Percentiles rank a stretch among this genome's conserved stretches.
phyloP scores from a whole-genome alignment of 1,140 invertebrate species.

The Drosophila baimaii region DNA sequence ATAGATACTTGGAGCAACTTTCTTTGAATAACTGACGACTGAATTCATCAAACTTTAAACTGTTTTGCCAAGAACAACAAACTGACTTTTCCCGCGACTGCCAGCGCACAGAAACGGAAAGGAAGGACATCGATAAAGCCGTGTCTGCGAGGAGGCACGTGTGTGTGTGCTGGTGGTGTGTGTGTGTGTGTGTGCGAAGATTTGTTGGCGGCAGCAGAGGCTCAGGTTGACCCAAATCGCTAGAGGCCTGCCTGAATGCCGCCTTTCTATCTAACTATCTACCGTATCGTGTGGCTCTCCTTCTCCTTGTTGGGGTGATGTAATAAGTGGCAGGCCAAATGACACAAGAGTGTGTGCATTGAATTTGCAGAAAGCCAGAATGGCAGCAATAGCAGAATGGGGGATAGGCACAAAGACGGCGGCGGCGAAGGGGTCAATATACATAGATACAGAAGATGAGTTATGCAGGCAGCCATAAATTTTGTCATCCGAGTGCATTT shows the following conservation, averaged over 20 bases:
- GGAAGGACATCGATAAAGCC: slow-evolving; percentile 42
- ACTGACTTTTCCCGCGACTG: neutral
- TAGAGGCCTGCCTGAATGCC: slow-evolving; percentile 41
- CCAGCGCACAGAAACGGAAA: neutral
- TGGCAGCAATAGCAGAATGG: neutral
- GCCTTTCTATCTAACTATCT: slow-evolving; percentile 26
- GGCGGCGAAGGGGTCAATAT: neutral
- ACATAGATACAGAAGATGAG: slow-evolving; percentile 29
- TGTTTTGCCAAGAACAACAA: slow-evolving; percentile 46
- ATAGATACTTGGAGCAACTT: slow-evolving; percentile 7
- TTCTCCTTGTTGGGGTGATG: slow-evolving; percentile 53
- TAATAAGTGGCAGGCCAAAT: slow-evolving; percentile 72
- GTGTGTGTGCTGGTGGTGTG: too few relatives aligned
- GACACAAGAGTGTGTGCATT: slow-evolving; percentile 69
- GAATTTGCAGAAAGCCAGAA: slow-evolving; percentile 50
- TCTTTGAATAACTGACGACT: slow-evolving; percentile 26
- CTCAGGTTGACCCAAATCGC: slow-evolving; percentile 70
- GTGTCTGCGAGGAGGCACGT: slow-evolving; percentile 8
- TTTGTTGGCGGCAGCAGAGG: slow-evolving; percentile 57
- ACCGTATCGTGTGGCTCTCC: slow-evolving; percentile 40
- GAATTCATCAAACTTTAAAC: slow-evolving; percentile 29
- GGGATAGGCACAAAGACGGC: neutral
- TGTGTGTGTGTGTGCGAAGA: slow-evolving; percentile 24
- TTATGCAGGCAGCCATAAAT: slow-evolving; percentile 53
- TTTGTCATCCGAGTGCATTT: slow-evolving; percentile 41